A percentile compares a stretch with the other conserved stretches of the same genome.
These are phyloP conservation scores for Nicator chloris DNA, from an alignment of 2,113 vertebrate species.

Conservation along the genomic window DNA sequence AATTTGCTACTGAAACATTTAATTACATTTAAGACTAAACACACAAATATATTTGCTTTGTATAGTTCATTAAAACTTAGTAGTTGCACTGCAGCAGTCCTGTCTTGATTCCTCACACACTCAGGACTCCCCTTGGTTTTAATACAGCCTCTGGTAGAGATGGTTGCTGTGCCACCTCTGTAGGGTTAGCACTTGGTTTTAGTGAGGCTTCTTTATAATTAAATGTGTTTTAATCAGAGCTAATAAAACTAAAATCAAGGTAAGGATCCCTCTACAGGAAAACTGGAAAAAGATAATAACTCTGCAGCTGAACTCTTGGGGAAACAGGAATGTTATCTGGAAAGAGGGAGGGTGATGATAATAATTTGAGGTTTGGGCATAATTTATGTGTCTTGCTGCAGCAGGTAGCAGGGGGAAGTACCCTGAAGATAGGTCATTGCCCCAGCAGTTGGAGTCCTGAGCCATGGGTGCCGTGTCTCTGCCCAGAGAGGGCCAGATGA, in stretches of 20 bases:
- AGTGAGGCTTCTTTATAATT: conserved; percentile 26
- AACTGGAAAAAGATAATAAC: conserved; percentile 39
- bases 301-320: background rate
- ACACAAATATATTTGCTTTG: conserved; percentile 51
- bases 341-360: background rate
- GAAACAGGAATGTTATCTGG: background rate
- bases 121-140: background rate
- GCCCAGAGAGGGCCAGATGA: background rate
- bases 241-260: conserved; percentile 57
- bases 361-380: background rate
- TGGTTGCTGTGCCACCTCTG: background rate
- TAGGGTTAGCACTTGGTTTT: background rate
- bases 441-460: background rate
- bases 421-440: background rate
- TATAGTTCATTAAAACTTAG: conserved; percentile 44
- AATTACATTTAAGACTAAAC: conserved; percentile 62
- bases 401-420: background rate
- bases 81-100: conserved; percentile 13
- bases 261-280: conserved; percentile 67
- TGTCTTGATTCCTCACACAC: background rate
- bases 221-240: conserved; percentile 38
- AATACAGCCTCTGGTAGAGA: background rate
- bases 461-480: rapidly evolving
- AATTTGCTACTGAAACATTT: conserved; percentile 69
- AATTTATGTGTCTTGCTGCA: background rate